Conservation (phyloP, 2,888 invertebrate genomes). For the Ametastegia equiseti region DNA sequence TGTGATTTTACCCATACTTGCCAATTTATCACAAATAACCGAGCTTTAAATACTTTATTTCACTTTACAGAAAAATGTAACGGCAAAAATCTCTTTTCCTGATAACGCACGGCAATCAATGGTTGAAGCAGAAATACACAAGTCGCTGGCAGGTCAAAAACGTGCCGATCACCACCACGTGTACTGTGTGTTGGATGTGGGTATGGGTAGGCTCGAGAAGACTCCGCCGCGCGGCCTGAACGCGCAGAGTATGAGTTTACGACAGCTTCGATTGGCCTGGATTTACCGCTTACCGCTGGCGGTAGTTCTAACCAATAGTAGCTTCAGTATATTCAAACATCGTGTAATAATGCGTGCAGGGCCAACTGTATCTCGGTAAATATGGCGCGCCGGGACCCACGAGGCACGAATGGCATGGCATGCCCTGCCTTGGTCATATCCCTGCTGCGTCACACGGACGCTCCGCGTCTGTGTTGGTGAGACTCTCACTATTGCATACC, state of each 20-base stretch:
- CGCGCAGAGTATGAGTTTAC: not conserved
- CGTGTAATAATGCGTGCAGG: not conserved
- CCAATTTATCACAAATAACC: not conserved
- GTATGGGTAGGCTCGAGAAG: no score
- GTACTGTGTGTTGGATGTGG: not conserved
- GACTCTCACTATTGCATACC: no score
- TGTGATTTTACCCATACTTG: constrained; percentile 5
- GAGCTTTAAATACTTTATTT: not conserved
- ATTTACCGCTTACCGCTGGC: not conserved
- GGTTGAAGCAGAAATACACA: not conserved
- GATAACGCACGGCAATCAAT: no score
- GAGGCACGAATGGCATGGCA: no score
- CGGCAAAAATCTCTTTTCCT: no score
- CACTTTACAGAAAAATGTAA: not conserved
- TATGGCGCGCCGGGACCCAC: no score
- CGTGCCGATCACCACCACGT: not conserved
- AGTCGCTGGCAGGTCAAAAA: not conserved
- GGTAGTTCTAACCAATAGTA: not conserved
- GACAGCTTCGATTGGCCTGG: not conserved
- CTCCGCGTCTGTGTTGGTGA: no score
- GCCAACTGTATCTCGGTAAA: no score
- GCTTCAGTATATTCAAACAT: not conserved
- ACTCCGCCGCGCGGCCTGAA: not conserved
- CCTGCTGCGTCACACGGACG: no score
- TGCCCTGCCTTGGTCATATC: no score